Evolutionary conservation across 2,113 vertebrate genomes (phyloP), one percentile per base, ranked within the genome.

Genomic region (Amia ocellicauda): DNA sequence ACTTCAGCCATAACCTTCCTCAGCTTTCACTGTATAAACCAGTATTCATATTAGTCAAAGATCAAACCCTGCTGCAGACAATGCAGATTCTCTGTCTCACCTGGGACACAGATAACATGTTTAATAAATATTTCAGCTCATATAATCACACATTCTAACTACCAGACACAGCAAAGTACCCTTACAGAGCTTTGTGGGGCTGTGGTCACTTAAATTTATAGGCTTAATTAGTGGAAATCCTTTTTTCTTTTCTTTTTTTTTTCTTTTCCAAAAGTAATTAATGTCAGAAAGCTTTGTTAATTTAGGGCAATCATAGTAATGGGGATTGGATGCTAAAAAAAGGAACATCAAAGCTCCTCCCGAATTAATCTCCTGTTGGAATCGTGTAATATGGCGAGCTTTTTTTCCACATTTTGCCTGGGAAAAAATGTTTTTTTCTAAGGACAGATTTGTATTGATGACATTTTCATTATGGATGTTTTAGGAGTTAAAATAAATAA

Each of bases 31-130:
- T 70, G 79, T 86, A 85, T 84, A 85, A 83, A 86, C 85, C 77
- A 73, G 80, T 62, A 74, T 86, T 87, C 86, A 80, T 64, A 74
- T 81, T 78, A 75, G 82, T 72, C 74, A 82, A 84, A 90, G 86
- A 93, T 89, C 88, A 90, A 89, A 82, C 86, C 78, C 86, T 91
- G 87, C 86, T 83, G 63, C 80, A 20, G 75, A 85, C 77, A 80
- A 77, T 74, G 79, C 71, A 70, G 74, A 75, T 81, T 82, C 70
- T 82, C 81, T 74, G 68, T 83, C 66, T 79, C 84, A 85, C 81
- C 83, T 85, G 86, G 72, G 78, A 90, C 62, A 78, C 11, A 71
- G 80, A 76, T 74, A 86, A 79, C 68, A 71, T 70, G 68, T 88
- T 84, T 83, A 77, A 86, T 86, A 88, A 88, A 88, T 86, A 88